phyloP scores from a whole-genome alignment of 53 echinoderm and acorn worm species.

The Temnopleurus reevesii region DNA sequence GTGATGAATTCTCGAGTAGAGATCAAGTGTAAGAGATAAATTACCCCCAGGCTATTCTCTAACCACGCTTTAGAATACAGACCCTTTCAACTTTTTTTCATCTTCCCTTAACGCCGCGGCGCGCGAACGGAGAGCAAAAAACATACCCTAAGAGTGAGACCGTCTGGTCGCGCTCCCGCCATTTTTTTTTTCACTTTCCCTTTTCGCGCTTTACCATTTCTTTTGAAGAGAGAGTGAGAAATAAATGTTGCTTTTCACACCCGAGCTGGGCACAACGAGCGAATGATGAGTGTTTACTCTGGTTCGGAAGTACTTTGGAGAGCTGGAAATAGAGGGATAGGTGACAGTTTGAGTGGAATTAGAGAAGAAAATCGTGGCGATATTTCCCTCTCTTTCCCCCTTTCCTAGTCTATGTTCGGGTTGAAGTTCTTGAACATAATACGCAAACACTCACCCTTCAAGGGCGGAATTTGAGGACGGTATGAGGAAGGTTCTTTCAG shows the following conservation, averaged over 20 bases:
- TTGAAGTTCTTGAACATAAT: background rate
- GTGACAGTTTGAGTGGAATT: slow-evolving; percentile 13
- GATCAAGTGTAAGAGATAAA: slow-evolving; percentile 44
- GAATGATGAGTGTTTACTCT: slow-evolving; percentile 56
- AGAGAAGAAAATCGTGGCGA: slow-evolving; percentile 35
- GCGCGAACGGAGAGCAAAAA: background rate
- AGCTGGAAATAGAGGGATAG: background rate
- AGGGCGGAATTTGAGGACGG: background rate
- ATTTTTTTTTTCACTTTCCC: background rate
- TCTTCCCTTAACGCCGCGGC: background rate
- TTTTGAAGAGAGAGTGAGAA: slow-evolving; percentile 29
- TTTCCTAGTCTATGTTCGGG: background rate
- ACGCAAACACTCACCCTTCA: slow-evolving; percentile 20
- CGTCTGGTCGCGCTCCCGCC: slow-evolving; percentile 11
- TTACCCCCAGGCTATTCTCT: slow-evolving; percentile 19
- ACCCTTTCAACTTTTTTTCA: background rate
- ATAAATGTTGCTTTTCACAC: slow-evolving; percentile 49
- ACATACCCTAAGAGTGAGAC: background rate
- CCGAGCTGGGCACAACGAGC: slow-evolving; percentile 12
- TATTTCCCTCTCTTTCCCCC: slow-evolving; percentile 2
- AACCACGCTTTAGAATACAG: slow-evolving; percentile 3
- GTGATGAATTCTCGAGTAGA: slow-evolving; percentile 13
- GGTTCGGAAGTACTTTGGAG: slow-evolving; percentile 42
- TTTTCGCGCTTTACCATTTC: background rate
- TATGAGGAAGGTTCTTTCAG: background rate